Evolutionary conservation across 2,113 vertebrate species (phyloP).

Genomic region (Rhabdomys dilectus): DNA sequence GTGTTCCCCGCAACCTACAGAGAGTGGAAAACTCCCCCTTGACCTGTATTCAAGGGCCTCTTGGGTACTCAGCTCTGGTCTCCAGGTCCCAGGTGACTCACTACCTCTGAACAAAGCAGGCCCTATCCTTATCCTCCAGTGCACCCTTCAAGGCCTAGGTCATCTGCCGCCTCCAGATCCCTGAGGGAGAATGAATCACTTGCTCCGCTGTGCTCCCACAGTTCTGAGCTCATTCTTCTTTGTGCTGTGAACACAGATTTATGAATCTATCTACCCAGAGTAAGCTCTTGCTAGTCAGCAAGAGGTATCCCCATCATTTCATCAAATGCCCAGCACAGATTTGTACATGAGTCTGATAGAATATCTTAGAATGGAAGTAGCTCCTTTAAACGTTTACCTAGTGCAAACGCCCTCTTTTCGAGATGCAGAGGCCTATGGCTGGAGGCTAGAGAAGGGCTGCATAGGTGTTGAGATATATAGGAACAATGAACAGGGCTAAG

Average conservation of each 20-base stretch:
- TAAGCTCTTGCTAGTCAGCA: background rate
- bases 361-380: background rate
- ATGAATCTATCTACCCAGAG: background rate
- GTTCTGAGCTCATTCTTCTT: constrained; percentile 51
- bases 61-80: background rate
- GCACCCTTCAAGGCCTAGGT: constrained; percentile 44
- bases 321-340: background rate
- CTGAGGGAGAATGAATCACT: constrained; percentile 64
- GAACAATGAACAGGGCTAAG: background rate
- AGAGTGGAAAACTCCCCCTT: background rate
- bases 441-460: background rate
- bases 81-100: constrained; percentile 57
- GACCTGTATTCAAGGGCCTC: background rate
- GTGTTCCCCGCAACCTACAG: background rate
- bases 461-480: background rate
- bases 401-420: background rate
- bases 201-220: background rate
- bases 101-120: constrained; percentile 53
- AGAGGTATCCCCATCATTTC: background rate
- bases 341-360: background rate
- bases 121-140: constrained; percentile 12
- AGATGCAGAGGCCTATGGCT: background rate
- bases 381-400: background rate
- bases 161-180: constrained; percentile 32
- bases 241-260: background rate